Evolutionary conservation across 2,888 invertebrate species (phyloP), one percentile per base, ranked within the genome.

Genomic region (Abscondita cerata): DNA sequence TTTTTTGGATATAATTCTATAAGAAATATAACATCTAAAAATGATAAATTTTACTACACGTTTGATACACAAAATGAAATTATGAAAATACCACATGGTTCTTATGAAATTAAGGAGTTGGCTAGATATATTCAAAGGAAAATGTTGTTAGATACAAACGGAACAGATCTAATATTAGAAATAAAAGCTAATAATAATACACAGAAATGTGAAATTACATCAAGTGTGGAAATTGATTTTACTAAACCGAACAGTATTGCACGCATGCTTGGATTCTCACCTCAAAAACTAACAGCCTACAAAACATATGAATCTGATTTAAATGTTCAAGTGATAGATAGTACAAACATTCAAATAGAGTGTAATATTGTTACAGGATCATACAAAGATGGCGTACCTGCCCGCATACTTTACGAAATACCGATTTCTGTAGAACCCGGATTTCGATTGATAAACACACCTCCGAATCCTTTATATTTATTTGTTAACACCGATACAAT

Each of bases 361-460:
- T 74, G 73, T 55, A 74, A 73, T 59, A 69, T 73, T 5, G 65
- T 65, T 2, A 52, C 61, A 4, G 74, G 73, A n/a, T 67, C 75
- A 44, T 76, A 72, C 58, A 38, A 68, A 5, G 70, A 75, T 63
- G 69, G 68, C 4, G 56, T 60, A 15, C 64, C 52, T 15, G 67
- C 67, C 1, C 74, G 77, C 56, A 74, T 71, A 4, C 65, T 76
- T 41, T 71, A 77, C 59, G 70, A 76, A 67, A 78, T 78, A 70
- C 73, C 70, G 12, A 72, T 73, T 2, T 64, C 65, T 33, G 73
- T 73, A 11, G 67, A 69, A 15, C 73, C 76, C 13, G 77, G 78
- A 6, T 78, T 72, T 73, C 74, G 75, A 69, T 72, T 77, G 34
- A 67, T 73, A 50, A 76, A 77, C 62, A 70, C 70, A n/a, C 76